phyloP scores from a whole-genome alignment of 2,113 vertebrate genomes.

The Accipiter virgatus region DNA sequence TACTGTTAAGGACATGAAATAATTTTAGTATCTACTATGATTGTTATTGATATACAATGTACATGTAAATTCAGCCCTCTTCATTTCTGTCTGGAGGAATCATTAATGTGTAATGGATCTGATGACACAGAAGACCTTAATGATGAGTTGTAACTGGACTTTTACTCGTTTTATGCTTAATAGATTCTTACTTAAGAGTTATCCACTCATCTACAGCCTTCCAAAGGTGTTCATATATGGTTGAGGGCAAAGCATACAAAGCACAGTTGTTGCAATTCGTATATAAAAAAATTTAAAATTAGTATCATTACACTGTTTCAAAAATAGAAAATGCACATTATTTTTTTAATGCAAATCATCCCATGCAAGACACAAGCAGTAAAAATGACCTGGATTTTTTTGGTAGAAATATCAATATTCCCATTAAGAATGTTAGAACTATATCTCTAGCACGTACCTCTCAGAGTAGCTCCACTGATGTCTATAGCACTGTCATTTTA shows the following conservation, averaged over 20 bases:
- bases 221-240: neutral
- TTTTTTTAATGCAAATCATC: neutral
- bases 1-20: neutral
- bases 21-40: neutral
- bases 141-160: neutral
- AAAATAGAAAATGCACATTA: neutral
- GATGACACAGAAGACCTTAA: neutral
- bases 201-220: neutral
- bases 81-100: neutral
- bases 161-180: neutral
- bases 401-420: neutral
- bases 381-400: neutral
- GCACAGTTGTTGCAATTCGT: neutral
- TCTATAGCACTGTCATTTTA: neutral
- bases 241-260: neutral
- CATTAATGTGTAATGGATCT: neutral
- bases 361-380: neutral
- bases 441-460: neutral
- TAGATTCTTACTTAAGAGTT: conserved; percentile 14
- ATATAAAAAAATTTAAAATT: neutral
- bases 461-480: neutral
- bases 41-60: neutral
- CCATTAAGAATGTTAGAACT: neutral
- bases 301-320: neutral
- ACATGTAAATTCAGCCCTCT: neutral